Base-by-base conservation (phyloP, 2,797 vertebrate genomes). In the Melanotaenia maccullochi region DNA sequence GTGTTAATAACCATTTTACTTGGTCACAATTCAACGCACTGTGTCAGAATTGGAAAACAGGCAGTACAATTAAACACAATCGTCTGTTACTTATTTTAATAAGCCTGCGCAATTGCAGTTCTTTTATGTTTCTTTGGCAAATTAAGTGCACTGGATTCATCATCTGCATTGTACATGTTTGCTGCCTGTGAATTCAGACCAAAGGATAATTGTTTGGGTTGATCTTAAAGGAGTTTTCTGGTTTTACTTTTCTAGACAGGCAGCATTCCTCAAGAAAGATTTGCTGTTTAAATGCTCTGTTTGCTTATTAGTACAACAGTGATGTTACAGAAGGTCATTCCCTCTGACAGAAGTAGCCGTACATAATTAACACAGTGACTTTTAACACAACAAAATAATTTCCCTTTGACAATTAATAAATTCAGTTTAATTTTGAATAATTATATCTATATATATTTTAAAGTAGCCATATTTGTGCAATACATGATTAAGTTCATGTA, bases 81-180 rank as follows among this genome's bases (percentile, higher is more conserved):
- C 54, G 16, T 52, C 24, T 20, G 11, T 28, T 51, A 22, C 13
- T 36, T 6, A 66, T 13, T 60, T 25, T 64, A 60, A 73, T 51
- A 56, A 47, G 44, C 52, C 40, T 65, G 59, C 56, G 62, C 64
- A 16, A 25, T 44, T 67, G 24, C 35, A 47, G 28, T 25, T n/a
- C 28, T 16, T 44, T 52, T 38, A 8, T 25, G 30, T 40, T 22
- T 3, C n/a, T 60, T 36, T 36, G 12, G 35, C 54, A 22, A 60
- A 74, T 51, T 8, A 57, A 54, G 16, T 30, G 22, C 9, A 40
- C 13, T 24, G 25, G 18, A 65, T 42, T 63, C 36, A 56, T 30
- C 49, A 32, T 25, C 25, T 62, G 51, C 32, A 24, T 0, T 5
- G 18, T 36, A 5, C 5, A 8, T 20, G n/a, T 60, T 52, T 69